Conservation (phyloP, 2,113 vertebrate genomes). For the Electrona antarctica region DNA sequence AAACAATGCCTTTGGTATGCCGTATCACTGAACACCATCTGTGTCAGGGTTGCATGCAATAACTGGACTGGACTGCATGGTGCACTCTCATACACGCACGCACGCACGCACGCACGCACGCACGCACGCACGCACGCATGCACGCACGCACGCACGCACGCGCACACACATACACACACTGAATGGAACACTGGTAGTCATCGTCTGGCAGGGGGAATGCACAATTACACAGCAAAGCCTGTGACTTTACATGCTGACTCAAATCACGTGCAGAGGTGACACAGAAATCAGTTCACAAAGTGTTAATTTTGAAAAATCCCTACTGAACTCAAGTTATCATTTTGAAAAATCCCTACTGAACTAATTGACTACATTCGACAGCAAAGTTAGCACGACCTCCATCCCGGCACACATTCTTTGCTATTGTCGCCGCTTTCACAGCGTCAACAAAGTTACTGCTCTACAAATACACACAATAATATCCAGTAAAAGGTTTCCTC, state of each 20-base stretch:
- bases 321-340: too few species aligned
- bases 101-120: constrained; percentile 19
- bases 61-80: constrained; percentile 77
- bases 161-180: not conserved
- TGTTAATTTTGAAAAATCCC: too few species aligned
- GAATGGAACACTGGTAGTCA: not conserved
- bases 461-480: too few species aligned
- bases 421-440: too few species aligned
- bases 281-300: not conserved
- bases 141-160: constrained; percentile 13
- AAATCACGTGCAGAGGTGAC: constrained; percentile 17
- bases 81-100: constrained; percentile 9
- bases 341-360: too few species aligned
- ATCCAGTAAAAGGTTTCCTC: not conserved
- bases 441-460: too few species aligned
- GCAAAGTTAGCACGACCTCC: too few species aligned
- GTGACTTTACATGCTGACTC: constrained; percentile 56
- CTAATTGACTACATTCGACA: too few species aligned
- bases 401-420: too few species aligned
- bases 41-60: constrained; percentile 82
- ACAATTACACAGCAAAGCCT: constrained; percentile 58
- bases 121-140: constrained; percentile 18
- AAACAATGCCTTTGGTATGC: constrained; percentile 87
- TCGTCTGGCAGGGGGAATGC: constrained; percentile 38
- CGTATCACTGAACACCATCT: constrained; percentile 83